Evolutionary conservation across 2,113 vertebrate genomes (phyloP).

Genomic region (Nestor notabilis): DNA sequence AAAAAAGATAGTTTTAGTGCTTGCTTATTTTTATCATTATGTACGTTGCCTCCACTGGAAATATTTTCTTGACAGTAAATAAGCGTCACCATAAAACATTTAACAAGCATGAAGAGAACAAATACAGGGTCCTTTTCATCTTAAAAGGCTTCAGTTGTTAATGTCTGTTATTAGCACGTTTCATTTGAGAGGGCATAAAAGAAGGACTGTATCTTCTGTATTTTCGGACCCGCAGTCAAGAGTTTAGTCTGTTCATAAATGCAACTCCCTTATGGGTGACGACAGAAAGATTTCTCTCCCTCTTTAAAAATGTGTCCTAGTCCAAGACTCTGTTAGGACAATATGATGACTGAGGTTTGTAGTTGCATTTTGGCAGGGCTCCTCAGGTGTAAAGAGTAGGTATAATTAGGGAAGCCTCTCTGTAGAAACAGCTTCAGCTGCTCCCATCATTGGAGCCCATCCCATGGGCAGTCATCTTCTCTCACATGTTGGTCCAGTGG

Average conservation of each 20-base stretch:
- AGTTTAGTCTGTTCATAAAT: conserved; percentile 30
- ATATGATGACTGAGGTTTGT: rapidly evolving
- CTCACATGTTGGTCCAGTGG: background rate
- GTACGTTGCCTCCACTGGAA: conserved; percentile 83
- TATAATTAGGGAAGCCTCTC: background rate
- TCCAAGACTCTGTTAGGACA: background rate
- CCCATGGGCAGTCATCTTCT: background rate
- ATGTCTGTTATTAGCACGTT: conserved; percentile 69
- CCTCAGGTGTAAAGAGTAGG: rapidly evolving
- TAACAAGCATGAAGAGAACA: conserved; percentile 80
- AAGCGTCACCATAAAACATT: conserved; percentile 80
- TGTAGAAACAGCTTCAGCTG: background rate
- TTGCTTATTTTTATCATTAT: conserved; percentile 85
- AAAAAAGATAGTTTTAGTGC: conserved; percentile 82
- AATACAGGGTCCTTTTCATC: conserved; percentile 73
- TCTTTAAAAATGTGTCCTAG: conserved; percentile 7
- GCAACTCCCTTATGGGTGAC: background rate
- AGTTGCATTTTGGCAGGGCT: background rate
- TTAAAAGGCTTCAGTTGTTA: conserved; percentile 65
- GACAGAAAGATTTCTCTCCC: background rate
- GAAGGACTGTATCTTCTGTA: background rate
- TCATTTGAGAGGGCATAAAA: conserved; percentile 44
- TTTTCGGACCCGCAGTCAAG: conserved; percentile 33
- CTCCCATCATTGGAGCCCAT: background rate
- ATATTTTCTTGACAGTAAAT: conserved; percentile 89